Evolutionary conservation across 2,113 vertebrate species (phyloP), one percentile per base, ranked within the genome.

Genomic region (Spilogale gracilis): DNA sequence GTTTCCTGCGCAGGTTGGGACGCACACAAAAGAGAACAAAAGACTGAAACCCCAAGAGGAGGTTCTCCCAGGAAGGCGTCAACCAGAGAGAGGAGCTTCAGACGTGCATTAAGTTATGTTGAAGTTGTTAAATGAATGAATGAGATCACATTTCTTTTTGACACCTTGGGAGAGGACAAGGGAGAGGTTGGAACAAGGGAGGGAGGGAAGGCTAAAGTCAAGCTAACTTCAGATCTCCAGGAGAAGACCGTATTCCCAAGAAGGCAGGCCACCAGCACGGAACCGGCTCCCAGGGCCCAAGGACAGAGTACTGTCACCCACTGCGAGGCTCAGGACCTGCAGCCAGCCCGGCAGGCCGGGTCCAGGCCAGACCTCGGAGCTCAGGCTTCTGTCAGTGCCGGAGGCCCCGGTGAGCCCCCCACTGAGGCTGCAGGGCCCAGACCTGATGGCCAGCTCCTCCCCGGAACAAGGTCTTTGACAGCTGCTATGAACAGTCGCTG

Each of bases 271-370:
- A 3, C 17, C 67, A 38, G n/a, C 67, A 4, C 18, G 9, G 8
- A 71, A n/a, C n/a, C 8, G 1, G 1, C n/a, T 43, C 38, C n/a
- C 8, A 43, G n/a, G n/a, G n/a, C n/a, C n/a, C 8, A 7, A 7
- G n/a, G 69, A 43, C n/a, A 71, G 69, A 38, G n/a, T 7, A 1
- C 17, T 5, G n/a, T 11, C 69, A 21, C 69, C 69, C 0, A 71
- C n/a, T 1, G 7, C 17, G 17, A 71, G n/a, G 18, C 69, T 71
- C n/a, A 10, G 9, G 69, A 18, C 17, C 17, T 20, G 69, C 69
- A 43, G n/a, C 17, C 17, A 38, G 69, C 69, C 9, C 7, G n/a
- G n/a, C 6, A 2, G n/a, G 18, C 25, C 25, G 5, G 61, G 25
- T 11, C 61, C 61, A 63, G 11, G 61, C 25, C 25, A 63, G 61